Evolutionary conservation across 2,797 vertebrate genomes (phyloP).

Genomic region (Rhadinocentrus ornatus): DNA sequence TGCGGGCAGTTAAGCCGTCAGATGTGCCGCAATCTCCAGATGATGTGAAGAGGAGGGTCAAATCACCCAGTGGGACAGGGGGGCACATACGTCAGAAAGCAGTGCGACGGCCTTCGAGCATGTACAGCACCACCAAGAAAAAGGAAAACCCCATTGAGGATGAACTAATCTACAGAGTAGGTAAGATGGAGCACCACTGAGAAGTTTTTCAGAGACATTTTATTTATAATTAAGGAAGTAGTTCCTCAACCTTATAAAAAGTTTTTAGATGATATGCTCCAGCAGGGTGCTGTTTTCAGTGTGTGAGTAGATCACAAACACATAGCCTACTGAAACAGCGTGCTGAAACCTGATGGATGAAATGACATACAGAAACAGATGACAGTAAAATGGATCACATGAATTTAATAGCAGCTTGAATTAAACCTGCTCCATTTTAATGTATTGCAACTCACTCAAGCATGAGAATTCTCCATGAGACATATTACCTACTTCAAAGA

Average conservation of each 20-base stretch:
- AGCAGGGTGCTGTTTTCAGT: conserved; percentile 3
- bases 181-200: conserved; percentile 74
- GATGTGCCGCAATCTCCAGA: conserved; percentile 91
- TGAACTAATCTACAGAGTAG: conserved; percentile 95
- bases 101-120: conserved; percentile 92
- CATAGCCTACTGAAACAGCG: too few species aligned
- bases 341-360: conserved; percentile 1
- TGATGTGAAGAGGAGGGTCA: conserved; percentile 93
- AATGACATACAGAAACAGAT: background rate
- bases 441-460: background rate
- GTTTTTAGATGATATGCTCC: conserved; percentile 6
- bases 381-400: background rate
- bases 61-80: conserved; percentile 90
- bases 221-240: background rate
- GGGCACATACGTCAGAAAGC: conserved; percentile 96
- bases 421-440: conserved; percentile 4
- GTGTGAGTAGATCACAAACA: conserved; percentile 2
- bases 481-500: background rate
- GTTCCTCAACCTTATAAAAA: background rate
- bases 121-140: conserved; percentile 96
- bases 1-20: conserved; percentile 86
- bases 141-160: conserved; percentile 98
- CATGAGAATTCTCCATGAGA: background rate
- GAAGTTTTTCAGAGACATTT: background rate
- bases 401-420: background rate